Evolutionary conservation across 2,113 vertebrate species (phyloP).

Genomic region (Nerophis lumbriciformis): DNA sequence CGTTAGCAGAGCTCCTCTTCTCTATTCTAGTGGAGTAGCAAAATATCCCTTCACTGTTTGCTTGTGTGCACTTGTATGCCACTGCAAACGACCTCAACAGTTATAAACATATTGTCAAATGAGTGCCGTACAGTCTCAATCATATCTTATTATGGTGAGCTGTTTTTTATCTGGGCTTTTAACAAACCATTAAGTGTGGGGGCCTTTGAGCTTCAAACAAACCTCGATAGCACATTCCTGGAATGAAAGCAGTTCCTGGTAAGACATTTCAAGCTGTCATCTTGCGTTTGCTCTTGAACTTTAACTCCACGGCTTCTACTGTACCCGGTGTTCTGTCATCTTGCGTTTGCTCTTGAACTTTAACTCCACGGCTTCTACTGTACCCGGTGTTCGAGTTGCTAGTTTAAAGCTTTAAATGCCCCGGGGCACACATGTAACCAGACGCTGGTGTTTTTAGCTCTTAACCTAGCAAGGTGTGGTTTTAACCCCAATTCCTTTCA

Average conservation of each 20-base stretch:
- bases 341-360: constrained; percentile 32
- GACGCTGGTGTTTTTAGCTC: constrained; percentile 42
- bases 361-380: constrained; percentile 32
- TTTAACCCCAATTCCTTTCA: constrained; percentile 42
- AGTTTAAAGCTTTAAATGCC: constrained; percentile 42
- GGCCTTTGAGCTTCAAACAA: constrained; percentile 9
- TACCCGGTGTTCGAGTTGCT: constrained; percentile 31
- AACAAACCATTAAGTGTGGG: constrained; percentile 5
- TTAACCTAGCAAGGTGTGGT: constrained; percentile 54
- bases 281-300: constrained; percentile 28
- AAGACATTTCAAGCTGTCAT: not conserved
- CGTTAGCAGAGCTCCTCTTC: too few relatives aligned
- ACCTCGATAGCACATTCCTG: not conserved
- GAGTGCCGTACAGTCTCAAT: too few relatives aligned
- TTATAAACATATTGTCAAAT: too few relatives aligned
- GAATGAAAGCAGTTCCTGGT: constrained; percentile 5
- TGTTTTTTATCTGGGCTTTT: not conserved
- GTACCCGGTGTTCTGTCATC: constrained; percentile 17
- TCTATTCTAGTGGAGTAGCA: too few relatives aligned
- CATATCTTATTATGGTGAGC: not conserved
- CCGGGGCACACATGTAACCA: constrained; percentile 35
- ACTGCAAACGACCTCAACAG: too few relatives aligned
- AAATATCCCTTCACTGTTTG: too few relatives aligned
- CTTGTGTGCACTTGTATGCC: too few relatives aligned
- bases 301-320: constrained; percentile 35